Percentiles rank a stretch among this genome's conserved stretches.
phyloP scores from a whole-genome alignment of 2,113 vertebrate genomes.

The Myotis brandtii region DNA sequence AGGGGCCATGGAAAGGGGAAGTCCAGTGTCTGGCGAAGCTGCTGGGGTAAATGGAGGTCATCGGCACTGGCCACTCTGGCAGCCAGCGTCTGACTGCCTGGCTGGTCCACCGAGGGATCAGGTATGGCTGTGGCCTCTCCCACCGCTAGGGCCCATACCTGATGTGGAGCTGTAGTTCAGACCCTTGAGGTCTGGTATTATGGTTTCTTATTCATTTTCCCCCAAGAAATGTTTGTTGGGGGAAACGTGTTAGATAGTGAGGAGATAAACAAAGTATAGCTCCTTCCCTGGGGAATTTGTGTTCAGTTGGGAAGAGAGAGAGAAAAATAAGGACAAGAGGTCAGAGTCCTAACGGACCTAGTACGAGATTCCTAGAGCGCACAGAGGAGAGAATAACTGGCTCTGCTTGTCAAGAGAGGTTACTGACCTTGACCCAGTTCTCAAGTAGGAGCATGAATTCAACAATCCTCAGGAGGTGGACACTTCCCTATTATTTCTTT shows the following conservation, averaged over 20 bases:
- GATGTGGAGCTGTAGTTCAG: not conserved
- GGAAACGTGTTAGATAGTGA: not conserved
- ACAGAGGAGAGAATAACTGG: not conserved
- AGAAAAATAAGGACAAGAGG: not conserved
- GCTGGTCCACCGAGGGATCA: not conserved
- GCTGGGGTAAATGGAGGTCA: not conserved
- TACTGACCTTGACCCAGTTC: not conserved
- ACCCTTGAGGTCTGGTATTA: not conserved
- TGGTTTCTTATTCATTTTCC: not conserved
- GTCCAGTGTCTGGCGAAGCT: not conserved
- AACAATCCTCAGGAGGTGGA: accelerated
- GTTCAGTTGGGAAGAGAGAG: not conserved
- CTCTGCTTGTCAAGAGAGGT: not conserved
- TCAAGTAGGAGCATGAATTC: not conserved
- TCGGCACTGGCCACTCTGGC: not conserved
- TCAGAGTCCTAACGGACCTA: not conserved
- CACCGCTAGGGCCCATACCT: not conserved
- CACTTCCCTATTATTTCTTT: not conserved
- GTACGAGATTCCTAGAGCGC: not conserved
- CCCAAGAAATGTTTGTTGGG: not conserved
- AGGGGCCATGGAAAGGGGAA: not conserved
- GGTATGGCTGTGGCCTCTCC: not conserved
- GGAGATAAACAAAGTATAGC: not conserved
- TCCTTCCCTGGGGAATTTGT: not conserved
- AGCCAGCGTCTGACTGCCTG: not conserved